Evolutionary conservation across 2,113 vertebrate species (phyloP), one percentile per base, ranked within the genome.

Genomic region (Sinosuthora webbiana): DNA sequence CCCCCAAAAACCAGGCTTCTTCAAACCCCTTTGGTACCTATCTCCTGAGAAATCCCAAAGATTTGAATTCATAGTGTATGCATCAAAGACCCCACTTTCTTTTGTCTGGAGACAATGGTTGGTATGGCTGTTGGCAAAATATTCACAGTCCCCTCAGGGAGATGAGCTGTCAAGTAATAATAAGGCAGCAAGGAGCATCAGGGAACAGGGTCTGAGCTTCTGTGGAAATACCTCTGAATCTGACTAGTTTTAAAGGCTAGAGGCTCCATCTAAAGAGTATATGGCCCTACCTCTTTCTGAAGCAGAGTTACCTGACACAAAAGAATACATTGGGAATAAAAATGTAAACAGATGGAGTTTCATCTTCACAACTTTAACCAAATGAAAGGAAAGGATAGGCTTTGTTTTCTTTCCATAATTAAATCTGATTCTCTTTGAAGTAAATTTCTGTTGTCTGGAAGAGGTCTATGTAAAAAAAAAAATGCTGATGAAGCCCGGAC

Each of bases 81-180:
- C 82, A 91, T 47, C 78, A 91, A 91, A 67, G 71, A 74, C 10
- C 28, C 30, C 30, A 55, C 52, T 77, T 83, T 57, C 79, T 88
- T 96, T 95, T 93, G 39, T 92, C 75, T 88, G 84, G 84, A 95
- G 78, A 93, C 78, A 73, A 55, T 63, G 59, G 37, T 55, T 90
- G 68, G 87, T 50, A 83, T 90, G 76, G 64, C 82, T 91, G 49
- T 78, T 93, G 90, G 92, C 90, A 95, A 96, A 95, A 90, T 93
- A 96, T 93, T 95, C 90, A 77, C 33, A 70, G 64, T 80, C 10
- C 31, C 82, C 59, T 52, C 35, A 49, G 90, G 68, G 82, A 88
- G 35, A 65, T 0, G 13, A 92, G 79, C 85, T 97, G 90, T 91
- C 92, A 96, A 86, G 68, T 92, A 90, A 88, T 95, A 89, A 93